phyloP scores from a whole-genome alignment of 2,888 invertebrate species.

The Ormyrus pomaceus region DNA sequence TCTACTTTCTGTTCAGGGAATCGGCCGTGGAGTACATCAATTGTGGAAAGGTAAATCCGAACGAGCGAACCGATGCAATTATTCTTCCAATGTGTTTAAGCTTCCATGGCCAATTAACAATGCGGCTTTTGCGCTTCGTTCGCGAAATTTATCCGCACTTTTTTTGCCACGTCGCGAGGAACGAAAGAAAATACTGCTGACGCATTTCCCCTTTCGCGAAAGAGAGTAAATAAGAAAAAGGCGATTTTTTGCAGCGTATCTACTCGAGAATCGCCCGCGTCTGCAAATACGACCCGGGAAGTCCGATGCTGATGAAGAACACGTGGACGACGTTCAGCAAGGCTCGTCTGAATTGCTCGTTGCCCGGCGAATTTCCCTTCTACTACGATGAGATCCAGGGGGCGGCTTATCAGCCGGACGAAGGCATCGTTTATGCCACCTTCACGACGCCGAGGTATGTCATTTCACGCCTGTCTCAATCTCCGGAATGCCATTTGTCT shows the following conservation, averaged over 20 bases:
- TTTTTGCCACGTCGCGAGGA: background rate
- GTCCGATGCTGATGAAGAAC: conserved; percentile 85
- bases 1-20: conserved; percentile 94
- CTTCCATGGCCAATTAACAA: background rate
- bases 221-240: too few relatives aligned
- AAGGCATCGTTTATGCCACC: conserved; percentile 88
- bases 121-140: background rate
- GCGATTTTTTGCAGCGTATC: conserved; percentile 79
- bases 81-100: too few relatives aligned
- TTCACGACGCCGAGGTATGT: conserved; percentile 87
- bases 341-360: conserved; percentile 89
- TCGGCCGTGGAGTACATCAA: conserved; percentile 94
- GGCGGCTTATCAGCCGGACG: conserved; percentile 85
- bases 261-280: conserved; percentile 94
- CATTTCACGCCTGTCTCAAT: background rate
- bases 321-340: conserved; percentile 96
- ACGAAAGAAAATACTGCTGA: background rate
- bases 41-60: conserved; percentile 88
- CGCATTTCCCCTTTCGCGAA: background rate
- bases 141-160: background rate
- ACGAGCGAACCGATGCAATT: too few relatives aligned
- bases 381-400: conserved; percentile 94
- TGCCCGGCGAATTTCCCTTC: conserved; percentile 91
- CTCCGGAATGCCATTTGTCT: too few relatives aligned
- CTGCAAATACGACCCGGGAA: conserved; percentile 93